phyloP scores from a whole-genome alignment of 1,140 invertebrate species.

The Paraescarpia echinospica region DNA sequence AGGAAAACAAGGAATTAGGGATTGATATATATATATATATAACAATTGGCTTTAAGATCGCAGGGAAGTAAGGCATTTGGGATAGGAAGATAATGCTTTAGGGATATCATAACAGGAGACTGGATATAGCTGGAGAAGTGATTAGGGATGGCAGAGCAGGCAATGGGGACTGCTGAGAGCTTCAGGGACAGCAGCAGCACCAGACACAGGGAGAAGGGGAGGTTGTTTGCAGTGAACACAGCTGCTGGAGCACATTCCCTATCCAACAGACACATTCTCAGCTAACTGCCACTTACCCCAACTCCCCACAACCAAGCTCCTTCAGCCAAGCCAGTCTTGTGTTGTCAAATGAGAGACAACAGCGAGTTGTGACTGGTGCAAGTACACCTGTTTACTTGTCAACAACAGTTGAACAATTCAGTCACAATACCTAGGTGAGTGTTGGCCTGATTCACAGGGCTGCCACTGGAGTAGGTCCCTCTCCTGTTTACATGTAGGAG shows the following conservation, averaged over 20 bases:
- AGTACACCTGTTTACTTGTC: neutral
- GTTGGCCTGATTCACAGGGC: neutral
- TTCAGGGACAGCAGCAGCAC: neutral
- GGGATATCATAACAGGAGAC: neutral
- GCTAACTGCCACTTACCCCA: neutral
- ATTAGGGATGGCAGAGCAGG: no score
- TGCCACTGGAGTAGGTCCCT: neutral
- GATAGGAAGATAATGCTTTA: neutral
- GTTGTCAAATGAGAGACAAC: neutral
- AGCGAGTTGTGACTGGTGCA: neutral
- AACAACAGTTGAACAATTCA: neutral
- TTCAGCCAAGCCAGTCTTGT: neutral
- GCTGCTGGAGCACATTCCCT: neutral
- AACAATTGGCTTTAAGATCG: no score
- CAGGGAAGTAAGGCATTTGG: no score
- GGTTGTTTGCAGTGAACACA: neutral
- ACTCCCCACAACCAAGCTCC: neutral
- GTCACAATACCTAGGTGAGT: neutral
- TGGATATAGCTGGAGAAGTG: no score
- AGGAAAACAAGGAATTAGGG: no score
- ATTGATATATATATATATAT: no score
- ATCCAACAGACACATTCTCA: neutral
- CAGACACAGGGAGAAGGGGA: neutral
- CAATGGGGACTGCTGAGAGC: neutral
- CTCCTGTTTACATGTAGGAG: neutral